Conservation (phyloP, 2,888 invertebrate genomes). For the Heliothis peltigera region DNA sequence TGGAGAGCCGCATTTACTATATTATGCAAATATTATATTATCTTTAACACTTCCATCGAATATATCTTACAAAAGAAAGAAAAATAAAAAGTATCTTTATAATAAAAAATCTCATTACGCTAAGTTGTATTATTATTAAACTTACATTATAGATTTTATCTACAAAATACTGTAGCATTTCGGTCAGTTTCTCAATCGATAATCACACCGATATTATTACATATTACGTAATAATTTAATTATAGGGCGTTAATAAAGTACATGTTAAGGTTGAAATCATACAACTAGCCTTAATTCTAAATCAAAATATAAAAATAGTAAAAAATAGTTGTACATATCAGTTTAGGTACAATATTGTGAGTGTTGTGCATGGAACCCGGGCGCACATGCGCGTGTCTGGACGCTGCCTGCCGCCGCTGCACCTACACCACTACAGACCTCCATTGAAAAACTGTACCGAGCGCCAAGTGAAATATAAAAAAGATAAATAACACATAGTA, state of each 20-base stretch:
- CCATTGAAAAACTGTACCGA: slow-evolving; percentile 87
- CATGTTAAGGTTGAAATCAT: slow-evolving; percentile 86
- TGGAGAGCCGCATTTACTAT: slow-evolving; percentile 92
- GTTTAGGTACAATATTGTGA: slow-evolving; percentile 82
- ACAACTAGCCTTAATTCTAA: slow-evolving; percentile 89
- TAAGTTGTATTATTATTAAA: slow-evolving; percentile 88
- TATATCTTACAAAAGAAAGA: slow-evolving; percentile 90
- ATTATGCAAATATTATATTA: slow-evolving; percentile 92
- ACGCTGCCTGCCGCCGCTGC: slow-evolving; percentile 68
- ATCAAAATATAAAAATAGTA: slow-evolving; percentile 90
- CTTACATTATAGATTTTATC: slow-evolving; percentile 90
- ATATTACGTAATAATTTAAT: slow-evolving; percentile 82
- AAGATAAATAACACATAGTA: slow-evolving; percentile 89
- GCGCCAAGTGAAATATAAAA: slow-evolving; percentile 89
- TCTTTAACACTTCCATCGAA: slow-evolving; percentile 90
- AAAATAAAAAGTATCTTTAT: slow-evolving; percentile 88
- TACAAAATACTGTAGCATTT: slow-evolving; percentile 89
- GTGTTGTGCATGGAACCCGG: slow-evolving; percentile 81
- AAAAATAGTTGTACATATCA: slow-evolving; percentile 89
- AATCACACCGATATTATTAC: slow-evolving; percentile 73
- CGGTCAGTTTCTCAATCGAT: slow-evolving; percentile 88
- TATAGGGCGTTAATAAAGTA: slow-evolving; percentile 85
- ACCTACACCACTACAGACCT: slow-evolving; percentile 67
- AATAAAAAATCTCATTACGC: slow-evolving; percentile 89
- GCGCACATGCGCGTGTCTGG: slow-evolving; percentile 41